phyloP scores from a whole-genome alignment of 2,888 invertebrate species.

The Limnephilus lunatus region DNA sequence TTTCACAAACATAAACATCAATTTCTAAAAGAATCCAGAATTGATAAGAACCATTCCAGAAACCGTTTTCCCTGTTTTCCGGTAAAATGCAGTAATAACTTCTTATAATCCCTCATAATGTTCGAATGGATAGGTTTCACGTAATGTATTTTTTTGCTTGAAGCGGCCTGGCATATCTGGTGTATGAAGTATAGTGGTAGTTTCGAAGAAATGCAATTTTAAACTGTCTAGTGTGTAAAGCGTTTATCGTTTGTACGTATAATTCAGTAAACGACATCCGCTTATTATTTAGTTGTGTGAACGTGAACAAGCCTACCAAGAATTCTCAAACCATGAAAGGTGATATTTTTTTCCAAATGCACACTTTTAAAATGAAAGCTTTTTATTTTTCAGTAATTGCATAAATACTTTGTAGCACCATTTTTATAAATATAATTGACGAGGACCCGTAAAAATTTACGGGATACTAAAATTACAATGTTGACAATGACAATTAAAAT shows the following conservation, averaged over 20 bases:
- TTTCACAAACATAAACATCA: neutral
- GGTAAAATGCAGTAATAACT: neutral
- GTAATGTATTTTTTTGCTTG: neutral
- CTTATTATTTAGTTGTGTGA: neutral
- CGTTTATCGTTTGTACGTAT: conserved; percentile 9
- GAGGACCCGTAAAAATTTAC: too few species aligned
- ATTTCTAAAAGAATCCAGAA: neutral
- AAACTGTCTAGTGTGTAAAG: conserved; percentile 34
- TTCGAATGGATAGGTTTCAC: neutral
- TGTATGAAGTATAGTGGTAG: neutral
- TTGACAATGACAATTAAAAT: too few species aligned
- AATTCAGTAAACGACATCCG: conserved; percentile 22
- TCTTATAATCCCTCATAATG: neutral
- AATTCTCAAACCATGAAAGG: neutral
- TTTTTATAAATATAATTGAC: too few species aligned
- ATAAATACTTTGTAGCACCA: too few species aligned
- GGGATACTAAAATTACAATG: too few species aligned
- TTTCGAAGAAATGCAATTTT: conserved; percentile 8
- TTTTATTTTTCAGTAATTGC: too few species aligned
- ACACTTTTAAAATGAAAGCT: too few species aligned
- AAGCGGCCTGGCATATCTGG: neutral
- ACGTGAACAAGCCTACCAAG: neutral
- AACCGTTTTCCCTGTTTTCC: neutral
- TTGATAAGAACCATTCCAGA: neutral
- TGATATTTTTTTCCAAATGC: too few species aligned